Base-by-base conservation (phyloP, 2,113 vertebrate genomes). In the Hippocampus barbouri region DNA sequence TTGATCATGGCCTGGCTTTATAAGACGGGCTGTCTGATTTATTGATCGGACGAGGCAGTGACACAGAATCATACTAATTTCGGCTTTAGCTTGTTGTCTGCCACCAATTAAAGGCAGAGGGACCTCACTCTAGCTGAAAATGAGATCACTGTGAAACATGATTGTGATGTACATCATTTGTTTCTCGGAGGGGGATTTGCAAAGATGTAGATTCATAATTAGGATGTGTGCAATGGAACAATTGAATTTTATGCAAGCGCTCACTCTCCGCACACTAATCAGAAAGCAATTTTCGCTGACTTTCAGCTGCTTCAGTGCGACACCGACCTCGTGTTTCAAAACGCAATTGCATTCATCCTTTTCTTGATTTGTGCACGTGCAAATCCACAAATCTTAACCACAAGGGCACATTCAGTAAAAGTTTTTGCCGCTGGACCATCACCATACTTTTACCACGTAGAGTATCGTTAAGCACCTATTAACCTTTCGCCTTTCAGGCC, bases 171-270 rank as follows among this genome's bases (percentile, higher is more conserved):
- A 85, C 81, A 72, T 84, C 73, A 84, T 84, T 86, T 82, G 79
- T 81, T 79, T 82, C 85, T 80, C 85, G 67, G 79, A 74, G 79
- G 79, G 83, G 79, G 81, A 83, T 84, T 88, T 79, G 68, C 62
- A 76, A 64, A 82, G 75, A 85, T 86, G 79, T 81, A 77, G 71
- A 85, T 88, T 83, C 68, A 79, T 86, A 88, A 89, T 89, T 87
- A 87, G 81, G 81, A 82, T 67, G 75, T 63, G 71, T 79, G 77
- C 80, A 86, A 86, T 81, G 79, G 70, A 85, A 88, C 79, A 86
- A 89, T 82, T 82, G 78, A 79, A 88, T 85, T 79, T 84, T 74
- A 79, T 82, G 81, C 77, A 66, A 81, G 71, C 74, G 73, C 67
- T 73, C 40, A 72, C 54, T 68, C 38, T 0, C 47, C 47, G 43